These are phyloP conservation scores for Sturnus vulgaris DNA, from an alignment of 2,113 vertebrate species.

Conservation along the genomic window DNA sequence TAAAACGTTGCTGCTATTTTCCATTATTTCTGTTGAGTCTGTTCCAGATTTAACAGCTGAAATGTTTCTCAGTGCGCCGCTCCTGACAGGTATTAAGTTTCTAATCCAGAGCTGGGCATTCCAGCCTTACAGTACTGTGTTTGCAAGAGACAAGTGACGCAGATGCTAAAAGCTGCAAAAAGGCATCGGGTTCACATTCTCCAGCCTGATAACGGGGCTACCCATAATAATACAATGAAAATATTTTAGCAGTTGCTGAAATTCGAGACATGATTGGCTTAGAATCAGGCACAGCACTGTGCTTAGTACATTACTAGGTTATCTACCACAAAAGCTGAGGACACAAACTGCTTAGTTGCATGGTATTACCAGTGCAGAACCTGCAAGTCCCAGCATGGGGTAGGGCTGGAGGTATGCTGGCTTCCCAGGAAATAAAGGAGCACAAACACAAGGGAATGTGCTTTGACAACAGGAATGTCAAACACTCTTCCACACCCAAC, in stretches of 20 bases:
- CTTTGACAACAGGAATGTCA: background rate
- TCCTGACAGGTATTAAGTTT: background rate
- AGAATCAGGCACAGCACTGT: background rate
- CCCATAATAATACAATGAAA: background rate
- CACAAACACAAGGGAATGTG: background rate
- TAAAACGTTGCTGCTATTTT: background rate
- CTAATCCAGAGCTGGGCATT: background rate
- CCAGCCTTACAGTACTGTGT: background rate
- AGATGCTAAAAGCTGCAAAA: background rate
- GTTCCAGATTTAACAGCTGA: constrained; percentile 3
- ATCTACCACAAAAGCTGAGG: background rate
- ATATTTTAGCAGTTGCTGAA: background rate
- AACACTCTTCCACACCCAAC: background rate
- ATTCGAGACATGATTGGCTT: background rate
- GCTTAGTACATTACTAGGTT: background rate
- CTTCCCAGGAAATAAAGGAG: background rate
- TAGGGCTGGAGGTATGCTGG: background rate
- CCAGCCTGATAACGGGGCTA: background rate
- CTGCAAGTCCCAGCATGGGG: background rate
- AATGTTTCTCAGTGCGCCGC: background rate
- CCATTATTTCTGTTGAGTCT: background rate
- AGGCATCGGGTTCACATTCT: background rate
- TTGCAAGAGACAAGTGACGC: background rate
- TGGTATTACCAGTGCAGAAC: background rate
- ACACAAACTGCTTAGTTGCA: background rate